A percentile compares a stretch with the other conserved stretches of the same genome.
These are phyloP conservation scores for Ptychodera flava DNA, from an alignment of 35 echinoderm and acorn worm species.

Conservation along the genomic window DNA sequence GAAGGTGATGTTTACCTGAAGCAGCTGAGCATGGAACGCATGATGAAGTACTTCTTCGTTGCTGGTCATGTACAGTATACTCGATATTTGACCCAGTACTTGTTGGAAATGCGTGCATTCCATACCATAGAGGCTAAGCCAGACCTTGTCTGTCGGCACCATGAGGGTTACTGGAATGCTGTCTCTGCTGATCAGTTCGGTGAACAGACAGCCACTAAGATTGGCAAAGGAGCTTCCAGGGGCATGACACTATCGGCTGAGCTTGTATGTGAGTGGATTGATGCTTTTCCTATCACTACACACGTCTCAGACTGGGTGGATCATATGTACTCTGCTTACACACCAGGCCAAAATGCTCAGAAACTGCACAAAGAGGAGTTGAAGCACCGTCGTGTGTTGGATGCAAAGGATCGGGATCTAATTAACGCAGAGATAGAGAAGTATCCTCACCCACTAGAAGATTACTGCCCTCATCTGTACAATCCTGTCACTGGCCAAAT, in stretches of 20 bases:
- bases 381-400: slow-evolving; percentile 18
- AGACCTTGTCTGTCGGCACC: too few relatives aligned
- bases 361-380: too few relatives aligned
- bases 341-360: too few relatives aligned
- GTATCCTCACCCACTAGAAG: too few relatives aligned
- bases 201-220: slow-evolving; percentile 19
- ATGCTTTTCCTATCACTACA: slow-evolving; percentile 32
- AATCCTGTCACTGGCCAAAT: slow-evolving; percentile 26
- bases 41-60: slow-evolving; percentile 24
- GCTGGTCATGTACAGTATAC: slow-evolving; percentile 16
- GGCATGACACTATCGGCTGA: slow-evolving; percentile 15
- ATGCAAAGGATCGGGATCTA: slow-evolving; percentile 24
- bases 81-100: slow-evolving; percentile 25
- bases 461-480: slow-evolving; percentile 21
- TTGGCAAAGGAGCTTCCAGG: slow-evolving; percentile 19
- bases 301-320: slow-evolving; percentile 24
- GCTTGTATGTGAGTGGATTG: slow-evolving; percentile 36
- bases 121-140: slow-evolving; percentile 13
- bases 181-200: slow-evolving; percentile 29
- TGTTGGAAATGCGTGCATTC: slow-evolving; percentile 12
- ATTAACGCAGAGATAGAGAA: slow-evolving; percentile 19
- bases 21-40: slow-evolving; percentile 3
- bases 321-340: slow-evolving; percentile 24
- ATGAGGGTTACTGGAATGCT: too few relatives aligned
- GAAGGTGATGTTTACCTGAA: slow-evolving; percentile 18